Evolutionary conservation across 2,113 vertebrate genomes (phyloP), one percentile per base, ranked within the genome.

Genomic region (Benitochromis conjunctus): DNA sequence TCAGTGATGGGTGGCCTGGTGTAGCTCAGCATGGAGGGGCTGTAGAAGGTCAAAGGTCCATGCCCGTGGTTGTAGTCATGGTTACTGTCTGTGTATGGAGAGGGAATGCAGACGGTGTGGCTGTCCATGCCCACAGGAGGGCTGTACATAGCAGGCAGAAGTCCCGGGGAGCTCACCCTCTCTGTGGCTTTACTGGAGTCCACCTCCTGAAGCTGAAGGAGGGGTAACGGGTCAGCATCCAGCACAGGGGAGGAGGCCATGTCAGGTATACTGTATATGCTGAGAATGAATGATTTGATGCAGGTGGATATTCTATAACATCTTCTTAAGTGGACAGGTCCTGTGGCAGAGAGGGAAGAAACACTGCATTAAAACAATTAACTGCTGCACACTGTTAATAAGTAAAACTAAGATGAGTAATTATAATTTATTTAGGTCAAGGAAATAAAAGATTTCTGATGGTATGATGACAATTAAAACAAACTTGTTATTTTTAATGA

Each of bases 71-170:
- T 93, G 56, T 97, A 98, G 1, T 98, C 98, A 1, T 97, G 96
- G 48, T 89, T 93, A 81, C 86, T 96, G 55, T 99, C 97, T 12
- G 96, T 64, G 29, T 98, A 99, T 0, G 97, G 97, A 1, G 98
- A 97, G 10, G 97, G 97, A 64, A 98, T 96, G 79, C 97, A 98
- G 41, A 97, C 83, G 0, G 97, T 89, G 26, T 96, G 97, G 9
- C 95, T 92, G 11, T 99, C 97, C 94, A 97, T 86, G 56, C 94
- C 84, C 58, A 96, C 91, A 19, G 95, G 94, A 13, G 96, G 96
- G 88, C 95, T 96, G 94, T 97, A 98, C 81, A 96, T 92, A 12
- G 91, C 19, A 53, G 97, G 95, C 24, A 94, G 48, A 26, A 96
- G 89, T 56, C 91, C 92, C 1, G 97, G 83, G 0, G 97, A 96